Evolutionary conservation across 2,797 vertebrate species (phyloP), one percentile per base, ranked within the genome.

Genomic region (Acestrorhynchus altus): DNA sequence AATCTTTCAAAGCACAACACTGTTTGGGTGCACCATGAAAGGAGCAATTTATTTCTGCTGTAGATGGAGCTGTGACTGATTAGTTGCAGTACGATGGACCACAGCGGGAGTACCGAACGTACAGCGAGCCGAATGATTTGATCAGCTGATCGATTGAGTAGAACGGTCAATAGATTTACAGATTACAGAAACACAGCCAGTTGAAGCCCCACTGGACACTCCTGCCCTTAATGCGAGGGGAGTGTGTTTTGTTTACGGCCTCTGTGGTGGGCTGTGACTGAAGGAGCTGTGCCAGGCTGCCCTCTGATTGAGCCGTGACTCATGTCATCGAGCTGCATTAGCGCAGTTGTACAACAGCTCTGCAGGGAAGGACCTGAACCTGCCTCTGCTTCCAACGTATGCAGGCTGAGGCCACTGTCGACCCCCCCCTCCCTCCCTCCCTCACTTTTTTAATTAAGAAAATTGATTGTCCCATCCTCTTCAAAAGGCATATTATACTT

Each of bases 401-500:
- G 59, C 72, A 66, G 74, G 52, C 35, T 54, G 54, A 76, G 66
- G 60, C 51, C 24, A 44, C 49, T 39, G 26, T 70, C 46, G 20
- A 44, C 66, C 44, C 40, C 76, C 54, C 39, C 66, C 63, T n/a
- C 35, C 18, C 56, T 11, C 24, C 39, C 46, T 44, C 54, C 56
- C 59, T 47, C 56, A 59, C 24, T 71, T 75, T 74, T 76, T 84
- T 76, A 76, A 82, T 81, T 80, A 84, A 83, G 77, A 68, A 77
- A 80, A 80, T 82, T 56, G 66, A 77, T 83, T 81, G 72, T 72
- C 67, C 64, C 57, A 47, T 82, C 73, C 49, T 75, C 74, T 79
- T 80, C 47, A 85, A 68, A 81, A 81, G 77, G 60, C 76, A 75
- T 74, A 79, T 83, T 82, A 80, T 78, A 81, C 69, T 82, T 81